phyloP scores from a whole-genome alignment of 1,140 invertebrate species.

The Drosophila eugracilis region DNA sequence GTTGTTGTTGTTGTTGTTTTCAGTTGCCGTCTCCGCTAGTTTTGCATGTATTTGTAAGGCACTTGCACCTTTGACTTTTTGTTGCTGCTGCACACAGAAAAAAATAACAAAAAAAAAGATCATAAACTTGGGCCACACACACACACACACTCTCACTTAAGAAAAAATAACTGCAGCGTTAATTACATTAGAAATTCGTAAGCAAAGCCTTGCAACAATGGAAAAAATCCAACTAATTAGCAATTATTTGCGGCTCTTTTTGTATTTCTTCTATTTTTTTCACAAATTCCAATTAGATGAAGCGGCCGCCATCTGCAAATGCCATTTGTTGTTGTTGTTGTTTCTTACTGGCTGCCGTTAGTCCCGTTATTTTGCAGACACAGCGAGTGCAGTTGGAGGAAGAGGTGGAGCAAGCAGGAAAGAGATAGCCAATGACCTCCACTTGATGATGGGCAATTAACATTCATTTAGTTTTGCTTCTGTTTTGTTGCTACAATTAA shows the following conservation, averaged over 20 bases:
- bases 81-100: constrained; percentile 10
- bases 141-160: constrained; percentile 20
- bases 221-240: constrained; percentile 66
- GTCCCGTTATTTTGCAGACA: constrained; percentile 72
- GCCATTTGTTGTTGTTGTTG: constrained; percentile 55
- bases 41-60: constrained; percentile 30
- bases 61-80: constrained; percentile 65
- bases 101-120: constrained; percentile 22
- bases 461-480: constrained; percentile 63
- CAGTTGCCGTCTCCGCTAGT: constrained; percentile 5
- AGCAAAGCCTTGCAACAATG: constrained; percentile 61
- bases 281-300: constrained; percentile 76
- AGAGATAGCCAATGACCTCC: constrained; percentile 45
- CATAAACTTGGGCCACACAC: constrained; percentile 11
- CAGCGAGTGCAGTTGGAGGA: constrained; percentile 22
- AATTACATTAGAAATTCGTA: constrained; percentile 80
- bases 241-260: constrained; percentile 72
- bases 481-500: constrained; percentile 25
- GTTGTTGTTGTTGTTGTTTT: no score
- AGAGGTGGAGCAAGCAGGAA: not conserved
- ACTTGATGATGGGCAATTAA: constrained; percentile 73
- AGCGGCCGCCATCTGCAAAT: constrained; percentile 49
- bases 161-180: constrained; percentile 63
- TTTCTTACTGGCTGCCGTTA: constrained; percentile 1
- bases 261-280: constrained; percentile 34